A percentile compares a stretch with the other conserved stretches of the same genome.
Conservation (phyloP, 2,113 vertebrate genomes). For the Sceloporus undulatus region DNA sequence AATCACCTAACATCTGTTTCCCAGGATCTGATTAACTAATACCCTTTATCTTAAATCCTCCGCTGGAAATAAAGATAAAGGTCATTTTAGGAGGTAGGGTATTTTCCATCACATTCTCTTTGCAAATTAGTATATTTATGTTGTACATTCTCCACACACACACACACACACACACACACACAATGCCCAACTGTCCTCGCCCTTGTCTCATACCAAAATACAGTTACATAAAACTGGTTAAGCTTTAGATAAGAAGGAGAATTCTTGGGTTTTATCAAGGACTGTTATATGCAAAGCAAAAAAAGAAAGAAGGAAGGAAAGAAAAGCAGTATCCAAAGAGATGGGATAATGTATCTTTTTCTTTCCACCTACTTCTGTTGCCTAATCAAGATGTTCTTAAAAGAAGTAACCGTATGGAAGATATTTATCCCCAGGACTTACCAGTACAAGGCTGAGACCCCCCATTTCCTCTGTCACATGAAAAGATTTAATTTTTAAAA, state of each 20-base stretch:
- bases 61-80: conserved; percentile 45
- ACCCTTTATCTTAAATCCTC: conserved; percentile 70
- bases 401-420: rapidly evolving
- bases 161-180: too few relatives aligned
- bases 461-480: conserved; percentile 37
- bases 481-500: conserved; percentile 15
- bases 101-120: background rate
- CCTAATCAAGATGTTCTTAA: background rate
- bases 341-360: background rate
- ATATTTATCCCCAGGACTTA: conserved; percentile 12
- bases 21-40: conserved; percentile 76
- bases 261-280: background rate
- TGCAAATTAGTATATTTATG: background rate
- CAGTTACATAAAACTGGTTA: conserved; percentile 18
- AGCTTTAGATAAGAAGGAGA: background rate
- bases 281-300: background rate
- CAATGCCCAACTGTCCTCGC: rapidly evolving
- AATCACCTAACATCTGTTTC: conserved; percentile 77
- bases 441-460: conserved; percentile 30
- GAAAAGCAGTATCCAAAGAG: background rate
- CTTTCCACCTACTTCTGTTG: background rate
- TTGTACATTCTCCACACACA: background rate
- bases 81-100: conserved; percentile 53
- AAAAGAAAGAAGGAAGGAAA: too few relatives aligned
- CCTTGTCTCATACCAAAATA: background rate